These are phyloP conservation scores for Corythornis madagascariensis DNA, from an alignment of 2,113 vertebrate species.

Conservation along the genomic window DNA sequence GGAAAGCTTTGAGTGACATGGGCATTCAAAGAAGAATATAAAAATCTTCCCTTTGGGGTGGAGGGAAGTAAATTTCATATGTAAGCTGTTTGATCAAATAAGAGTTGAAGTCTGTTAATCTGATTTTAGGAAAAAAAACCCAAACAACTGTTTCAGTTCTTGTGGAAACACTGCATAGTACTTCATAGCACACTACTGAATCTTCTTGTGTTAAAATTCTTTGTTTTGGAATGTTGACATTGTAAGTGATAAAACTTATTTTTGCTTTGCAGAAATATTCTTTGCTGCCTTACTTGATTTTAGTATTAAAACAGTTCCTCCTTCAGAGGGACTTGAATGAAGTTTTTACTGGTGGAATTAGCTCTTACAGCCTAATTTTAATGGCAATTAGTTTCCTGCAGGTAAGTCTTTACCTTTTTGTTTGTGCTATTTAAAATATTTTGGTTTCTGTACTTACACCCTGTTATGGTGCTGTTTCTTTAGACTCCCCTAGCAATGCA, in stretches of 20 bases:
- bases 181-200: background rate
- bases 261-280: constrained; percentile 89
- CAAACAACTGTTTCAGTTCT: background rate
- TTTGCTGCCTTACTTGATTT: constrained; percentile 94
- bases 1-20: background rate
- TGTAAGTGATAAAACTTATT: background rate
- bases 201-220: background rate
- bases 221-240: background rate
- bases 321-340: constrained; percentile 98
- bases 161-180: background rate
- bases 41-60: background rate
- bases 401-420: constrained; percentile 73
- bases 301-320: constrained; percentile 98
- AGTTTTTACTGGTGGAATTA: constrained; percentile 98
- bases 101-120: background rate
- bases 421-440: background rate
- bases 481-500: background rate
- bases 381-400: constrained; percentile 99
- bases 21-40: background rate
- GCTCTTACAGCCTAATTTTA: constrained; percentile 98
- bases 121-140: background rate
- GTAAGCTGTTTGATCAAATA: background rate
- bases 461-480: background rate
- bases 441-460: background rate
- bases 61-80: background rate